phyloP scores from a whole-genome alignment of 2,797 vertebrate species.

The Myotis daubentonii region DNA sequence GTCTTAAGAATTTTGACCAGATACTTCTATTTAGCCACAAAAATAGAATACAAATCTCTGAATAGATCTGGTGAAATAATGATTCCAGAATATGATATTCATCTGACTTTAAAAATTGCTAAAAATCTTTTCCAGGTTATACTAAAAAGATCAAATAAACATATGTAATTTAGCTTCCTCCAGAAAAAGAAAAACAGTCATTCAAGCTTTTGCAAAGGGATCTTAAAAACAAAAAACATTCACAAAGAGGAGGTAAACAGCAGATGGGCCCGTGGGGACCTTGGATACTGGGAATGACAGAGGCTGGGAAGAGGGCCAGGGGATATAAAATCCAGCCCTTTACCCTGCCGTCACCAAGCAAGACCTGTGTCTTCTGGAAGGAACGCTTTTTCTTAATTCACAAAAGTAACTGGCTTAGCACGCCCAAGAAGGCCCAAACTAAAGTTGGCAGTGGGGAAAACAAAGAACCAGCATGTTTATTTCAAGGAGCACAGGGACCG shows the following conservation, averaged over 20 bases:
- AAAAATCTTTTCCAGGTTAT: slow-evolving; percentile 8
- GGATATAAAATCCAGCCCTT: background rate
- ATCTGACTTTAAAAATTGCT: slow-evolving; percentile 23
- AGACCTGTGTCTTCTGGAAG: background rate
- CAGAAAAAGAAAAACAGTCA: background rate
- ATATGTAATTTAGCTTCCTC: background rate
- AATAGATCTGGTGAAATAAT: background rate
- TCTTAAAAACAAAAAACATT: background rate
- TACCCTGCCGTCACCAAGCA: background rate
- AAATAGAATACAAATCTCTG: slow-evolving; percentile 36
- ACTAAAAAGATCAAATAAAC: background rate
- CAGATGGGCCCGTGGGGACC: background rate
- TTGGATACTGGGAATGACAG: background rate
- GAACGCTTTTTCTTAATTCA: background rate
- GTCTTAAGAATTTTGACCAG: slow-evolving; percentile 38
- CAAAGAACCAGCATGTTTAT: background rate
- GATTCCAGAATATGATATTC: background rate
- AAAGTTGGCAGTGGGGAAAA: background rate
- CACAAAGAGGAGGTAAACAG: background rate
- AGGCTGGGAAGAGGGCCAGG: background rate
- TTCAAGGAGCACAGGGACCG: background rate
- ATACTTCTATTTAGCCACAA: slow-evolving; percentile 41
- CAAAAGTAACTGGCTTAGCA: background rate
- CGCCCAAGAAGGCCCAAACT: background rate
- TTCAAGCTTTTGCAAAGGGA: background rate